A percentile compares a stretch with the other conserved stretches of the same genome.
phyloP scores from a whole-genome alignment of 2,113 vertebrate genomes.

The Todiramphus saurophagus region DNA sequence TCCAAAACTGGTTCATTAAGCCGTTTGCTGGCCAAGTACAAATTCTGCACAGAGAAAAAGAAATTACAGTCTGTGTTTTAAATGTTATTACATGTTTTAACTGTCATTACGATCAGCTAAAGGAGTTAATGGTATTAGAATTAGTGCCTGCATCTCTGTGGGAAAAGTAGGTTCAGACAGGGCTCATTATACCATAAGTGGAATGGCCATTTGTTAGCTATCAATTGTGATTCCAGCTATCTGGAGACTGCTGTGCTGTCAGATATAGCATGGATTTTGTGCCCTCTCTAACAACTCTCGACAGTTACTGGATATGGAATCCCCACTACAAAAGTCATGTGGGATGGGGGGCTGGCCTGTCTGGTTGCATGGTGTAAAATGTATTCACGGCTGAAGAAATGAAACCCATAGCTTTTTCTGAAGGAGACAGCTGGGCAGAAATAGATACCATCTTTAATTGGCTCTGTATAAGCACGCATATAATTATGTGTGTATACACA shows the following conservation, averaged over 20 bases:
- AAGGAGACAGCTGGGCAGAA: background rate
- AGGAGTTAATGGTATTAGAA: background rate
- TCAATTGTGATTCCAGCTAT: background rate
- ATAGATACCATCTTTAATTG: background rate
- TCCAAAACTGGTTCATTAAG: background rate
- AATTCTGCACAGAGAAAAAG: constrained; percentile 34
- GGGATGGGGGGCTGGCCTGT: background rate
- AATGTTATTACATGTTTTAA: constrained; percentile 45
- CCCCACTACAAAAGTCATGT: background rate
- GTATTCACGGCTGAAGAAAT: background rate
- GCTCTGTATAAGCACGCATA: background rate
- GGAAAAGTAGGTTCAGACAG: constrained; percentile 8
- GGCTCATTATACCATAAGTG: background rate
- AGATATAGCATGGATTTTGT: background rate
- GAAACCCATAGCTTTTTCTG: background rate
- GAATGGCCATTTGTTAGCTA: constrained; percentile 54
- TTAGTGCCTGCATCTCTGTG: constrained; percentile 24
- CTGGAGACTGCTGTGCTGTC: constrained; percentile 16
- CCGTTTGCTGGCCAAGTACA: constrained; percentile 12
- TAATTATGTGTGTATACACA: background rate
- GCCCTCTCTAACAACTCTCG: background rate
- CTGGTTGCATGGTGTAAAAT: background rate
- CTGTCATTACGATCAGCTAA: constrained; percentile 22
- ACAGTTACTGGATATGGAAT: background rate
- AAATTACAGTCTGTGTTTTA: constrained; percentile 43